Conservation (phyloP, 2,888 invertebrate species). For the Agrilus mali region DNA sequence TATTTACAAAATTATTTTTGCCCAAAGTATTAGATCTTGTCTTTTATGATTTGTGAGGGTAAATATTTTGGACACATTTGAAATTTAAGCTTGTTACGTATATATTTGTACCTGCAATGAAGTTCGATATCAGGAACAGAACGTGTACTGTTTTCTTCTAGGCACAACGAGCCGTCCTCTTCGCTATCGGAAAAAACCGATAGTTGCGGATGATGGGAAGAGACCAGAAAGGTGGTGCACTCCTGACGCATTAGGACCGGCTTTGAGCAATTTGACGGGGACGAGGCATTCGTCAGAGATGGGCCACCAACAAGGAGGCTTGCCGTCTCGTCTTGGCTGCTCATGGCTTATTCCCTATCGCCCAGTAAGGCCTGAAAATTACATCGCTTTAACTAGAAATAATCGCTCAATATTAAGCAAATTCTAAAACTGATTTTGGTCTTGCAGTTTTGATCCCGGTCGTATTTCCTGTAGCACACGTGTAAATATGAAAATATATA, state of each 20-base stretch:
- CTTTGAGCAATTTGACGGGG: slow-evolving; percentile 45
- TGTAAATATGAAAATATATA: too few relatives aligned
- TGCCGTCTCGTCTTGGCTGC: slow-evolving; percentile 73
- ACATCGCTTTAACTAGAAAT: too few relatives aligned
- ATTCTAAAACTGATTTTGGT: too few relatives aligned
- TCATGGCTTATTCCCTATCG: slow-evolving; percentile 22
- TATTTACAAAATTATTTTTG: too few relatives aligned
- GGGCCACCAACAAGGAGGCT: slow-evolving; percentile 60
- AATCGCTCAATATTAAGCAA: too few relatives aligned
- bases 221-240: slow-evolving; percentile 64
- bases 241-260: slow-evolving; percentile 78
- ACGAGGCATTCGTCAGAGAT: slow-evolving; percentile 38
- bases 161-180: slow-evolving; percentile 53
- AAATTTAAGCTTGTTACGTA: too few relatives aligned
- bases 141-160: slow-evolving; percentile 56
- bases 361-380: slow-evolving; percentile 10
- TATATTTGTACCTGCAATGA: slow-evolving; percentile 43
- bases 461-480: too few relatives aligned
- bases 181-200: slow-evolving; percentile 67
- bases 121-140: slow-evolving; percentile 74
- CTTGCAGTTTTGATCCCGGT: too few relatives aligned
- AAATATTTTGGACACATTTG: too few relatives aligned
- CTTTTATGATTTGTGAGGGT: too few relatives aligned
- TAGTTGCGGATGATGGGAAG: slow-evolving; percentile 52
- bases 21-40: too few relatives aligned